Percentiles rank a stretch among this genome's conserved stretches.
These are phyloP conservation scores for Drosophila birchii DNA, from an alignment of 2,888 invertebrate species.

Conservation along the genomic window DNA sequence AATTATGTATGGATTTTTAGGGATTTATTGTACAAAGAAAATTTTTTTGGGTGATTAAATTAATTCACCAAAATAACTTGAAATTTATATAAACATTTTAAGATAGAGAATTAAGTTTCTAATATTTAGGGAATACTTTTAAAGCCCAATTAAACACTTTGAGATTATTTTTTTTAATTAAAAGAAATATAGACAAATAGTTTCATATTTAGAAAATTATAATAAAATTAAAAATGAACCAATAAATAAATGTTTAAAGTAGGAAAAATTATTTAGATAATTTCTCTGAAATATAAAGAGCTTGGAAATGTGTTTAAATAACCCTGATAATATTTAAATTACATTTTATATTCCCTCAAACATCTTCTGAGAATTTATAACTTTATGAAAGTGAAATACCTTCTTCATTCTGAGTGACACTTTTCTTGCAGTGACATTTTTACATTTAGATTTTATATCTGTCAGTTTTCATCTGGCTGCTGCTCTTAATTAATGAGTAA, in stretches of 20 bases:
- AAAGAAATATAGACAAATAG: background rate
- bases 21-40: background rate
- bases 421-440: conserved; percentile 13
- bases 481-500: conserved; percentile 45
- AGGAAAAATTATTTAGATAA: background rate
- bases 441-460: conserved; percentile 35
- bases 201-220: background rate
- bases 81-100: background rate
- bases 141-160: too few species aligned
- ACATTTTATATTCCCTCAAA: background rate
- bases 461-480: conserved; percentile 38
- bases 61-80: background rate
- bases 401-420: background rate
- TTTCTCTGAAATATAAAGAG: background rate
- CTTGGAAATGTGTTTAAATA: background rate
- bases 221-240: background rate
- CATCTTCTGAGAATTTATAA: too few species aligned
- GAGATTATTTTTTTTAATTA: background rate
- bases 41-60: background rate
- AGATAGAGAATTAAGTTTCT: background rate
- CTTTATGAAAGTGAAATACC: background rate
- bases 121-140: background rate
- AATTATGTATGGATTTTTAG: background rate
- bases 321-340: background rate
- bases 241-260: background rate